Evolutionary conservation across 64 coral and sea anemone genomes (phyloP).

Genomic region (Dendrophyllia cribrosa): DNA sequence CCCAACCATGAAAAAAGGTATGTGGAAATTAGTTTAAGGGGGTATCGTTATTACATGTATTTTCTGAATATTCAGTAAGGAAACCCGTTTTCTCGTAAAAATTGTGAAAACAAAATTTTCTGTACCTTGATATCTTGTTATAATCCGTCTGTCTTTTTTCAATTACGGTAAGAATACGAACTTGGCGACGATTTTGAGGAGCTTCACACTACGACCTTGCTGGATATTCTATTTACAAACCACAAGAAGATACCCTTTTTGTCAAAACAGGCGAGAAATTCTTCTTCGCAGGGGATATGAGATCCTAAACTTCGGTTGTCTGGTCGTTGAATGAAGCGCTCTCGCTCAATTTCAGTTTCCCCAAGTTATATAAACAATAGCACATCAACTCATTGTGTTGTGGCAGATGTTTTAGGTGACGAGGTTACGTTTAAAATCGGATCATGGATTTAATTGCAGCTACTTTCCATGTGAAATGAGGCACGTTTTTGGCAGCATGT

Average conservation of each 20-base stretch:
- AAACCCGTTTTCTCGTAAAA: no score
- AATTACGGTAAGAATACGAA: neutral
- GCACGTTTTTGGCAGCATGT: no score
- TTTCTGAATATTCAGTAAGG: no score
- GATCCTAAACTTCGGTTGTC: neutral
- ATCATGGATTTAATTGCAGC: neutral
- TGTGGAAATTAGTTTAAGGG: neutral
- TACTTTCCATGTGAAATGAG: neutral
- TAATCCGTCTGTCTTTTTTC: no score
- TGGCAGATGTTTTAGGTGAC: slow-evolving; percentile 13
- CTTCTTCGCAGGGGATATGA: neutral
- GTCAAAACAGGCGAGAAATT: no score
- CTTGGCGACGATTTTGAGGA: neutral
- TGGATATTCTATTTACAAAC: neutral
- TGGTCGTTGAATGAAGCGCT: neutral
- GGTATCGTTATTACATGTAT: no score
- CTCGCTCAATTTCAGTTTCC: neutral
- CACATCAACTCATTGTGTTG: slow-evolving; percentile 12
- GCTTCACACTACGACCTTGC: neutral
- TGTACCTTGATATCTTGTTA: no score
- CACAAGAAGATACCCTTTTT: neutral
- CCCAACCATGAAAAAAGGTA: neutral
- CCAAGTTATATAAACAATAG: slow-evolving; percentile 25
- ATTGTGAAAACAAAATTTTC: no score
- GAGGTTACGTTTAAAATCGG: neutral